Conservation (phyloP, 2,113 vertebrate genomes). For the Eonycteris spelaea region DNA sequence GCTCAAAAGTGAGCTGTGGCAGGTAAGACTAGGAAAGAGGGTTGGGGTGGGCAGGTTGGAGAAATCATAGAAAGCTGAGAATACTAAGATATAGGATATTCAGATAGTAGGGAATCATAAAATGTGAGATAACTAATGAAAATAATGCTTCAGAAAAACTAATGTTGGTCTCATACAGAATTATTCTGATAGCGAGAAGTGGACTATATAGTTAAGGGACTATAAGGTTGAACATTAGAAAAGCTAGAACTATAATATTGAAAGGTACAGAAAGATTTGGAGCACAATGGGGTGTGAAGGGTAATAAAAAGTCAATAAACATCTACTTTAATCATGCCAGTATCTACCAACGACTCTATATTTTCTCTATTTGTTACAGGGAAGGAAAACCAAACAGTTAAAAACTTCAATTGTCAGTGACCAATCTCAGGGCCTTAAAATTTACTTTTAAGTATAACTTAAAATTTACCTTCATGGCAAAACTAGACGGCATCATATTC, state of each 20-base stretch:
- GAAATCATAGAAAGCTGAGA: not conserved
- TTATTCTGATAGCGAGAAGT: not conserved
- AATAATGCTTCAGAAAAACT: not conserved
- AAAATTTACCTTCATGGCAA: conserved; percentile 96
- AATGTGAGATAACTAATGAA: not conserved
- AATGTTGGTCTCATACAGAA: not conserved
- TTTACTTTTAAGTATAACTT: conserved; percentile 24
- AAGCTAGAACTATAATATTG: not conserved
- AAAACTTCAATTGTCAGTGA: not conserved
- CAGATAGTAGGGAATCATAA: not conserved
- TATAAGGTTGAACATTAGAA: not conserved
- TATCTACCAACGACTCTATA: not conserved
- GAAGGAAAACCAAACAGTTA: not conserved
- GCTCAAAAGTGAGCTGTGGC: not conserved
- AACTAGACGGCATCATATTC: conserved; percentile 97
- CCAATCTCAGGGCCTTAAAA: conserved; percentile 5
- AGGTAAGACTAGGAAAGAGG: not conserved
- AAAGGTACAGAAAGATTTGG: not conserved
- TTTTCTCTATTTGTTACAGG: not conserved
- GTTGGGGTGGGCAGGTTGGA: rapidly evolving
- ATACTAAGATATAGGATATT: not conserved
- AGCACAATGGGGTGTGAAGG: not conserved
- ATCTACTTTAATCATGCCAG: not conserved
- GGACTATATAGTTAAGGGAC: not conserved
- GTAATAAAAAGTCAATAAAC: not conserved